Evolutionary conservation across 2,797 vertebrate genomes (phyloP), one percentile per base, ranked within the genome.

Genomic region (Borostomias antarcticus): DNA sequence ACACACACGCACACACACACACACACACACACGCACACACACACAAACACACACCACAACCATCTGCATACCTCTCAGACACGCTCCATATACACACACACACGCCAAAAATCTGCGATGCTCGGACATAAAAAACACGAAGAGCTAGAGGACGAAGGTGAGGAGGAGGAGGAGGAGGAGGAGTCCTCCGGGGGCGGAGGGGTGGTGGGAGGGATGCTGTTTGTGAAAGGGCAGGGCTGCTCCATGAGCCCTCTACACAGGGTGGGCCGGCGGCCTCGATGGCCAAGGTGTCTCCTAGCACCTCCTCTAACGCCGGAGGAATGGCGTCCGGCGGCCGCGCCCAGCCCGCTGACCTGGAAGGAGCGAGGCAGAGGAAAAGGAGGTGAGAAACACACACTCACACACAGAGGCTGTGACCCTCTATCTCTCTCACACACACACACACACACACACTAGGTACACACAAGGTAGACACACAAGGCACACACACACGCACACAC

Each of bases 101-200:
- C 89, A 84, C 87, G 89, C 87, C 85, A 88, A 85, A 90, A 87
- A 79, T 74, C 52, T 6, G 88, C 86, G 87, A 88, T 88, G 88
- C 88, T n/a, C n/a, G n/a, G n/a, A 89, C 89, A 90, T 89, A 90
- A 85, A 89, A 88, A 85, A 87, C 89, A 89, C 88, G 88, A 90
- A 89, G 89, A 88, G 84, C 79, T 79, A 70, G 79, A 54, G 71
- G 77, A 84, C 78, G 76, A 73, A 82, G 83, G 81, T 85, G 84
- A 84, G 78, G 75, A 73, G 73, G 68, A 65, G 71, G 67, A 75
- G 74, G n/a, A n/a, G n/a, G n/a, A n/a, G n/a, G n/a, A n/a, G n/a
- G 78, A 74, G 76, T 77, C 72, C 78, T 80, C 76, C 82, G 64
- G 62, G 79, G n/a, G n/a, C 76, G 82, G 64, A 61, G 79, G n/a